Percentiles rank a stretch among this genome's conserved stretches.
phyloP scores from a whole-genome alignment of 1,140 invertebrate species.

The Scylla paramamosain region DNA sequence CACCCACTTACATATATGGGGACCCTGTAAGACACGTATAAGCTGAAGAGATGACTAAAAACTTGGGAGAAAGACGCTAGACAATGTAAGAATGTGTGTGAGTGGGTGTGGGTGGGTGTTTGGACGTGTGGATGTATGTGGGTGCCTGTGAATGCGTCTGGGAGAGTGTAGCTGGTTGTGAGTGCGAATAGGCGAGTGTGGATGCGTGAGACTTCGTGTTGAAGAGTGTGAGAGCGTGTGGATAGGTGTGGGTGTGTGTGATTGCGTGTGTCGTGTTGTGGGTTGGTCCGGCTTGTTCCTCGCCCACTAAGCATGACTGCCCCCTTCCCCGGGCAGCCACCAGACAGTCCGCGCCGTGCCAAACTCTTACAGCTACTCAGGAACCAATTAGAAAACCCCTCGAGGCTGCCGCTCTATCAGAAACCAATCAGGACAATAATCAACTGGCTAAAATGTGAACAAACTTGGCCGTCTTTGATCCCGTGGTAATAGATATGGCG shows the following conservation, averaged over 20 bases:
- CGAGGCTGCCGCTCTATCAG: conserved; percentile 26
- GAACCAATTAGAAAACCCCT: conserved; percentile 42
- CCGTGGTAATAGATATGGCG: conserved; percentile 10
- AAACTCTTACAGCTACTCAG: conserved; percentile 33
- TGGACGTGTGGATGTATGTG: background rate
- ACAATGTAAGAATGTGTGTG: background rate
- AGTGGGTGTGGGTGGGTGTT: background rate
- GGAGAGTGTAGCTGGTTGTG: conserved; percentile 27
- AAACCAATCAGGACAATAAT: conserved; percentile 53
- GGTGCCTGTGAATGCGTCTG: background rate
- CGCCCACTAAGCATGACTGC: too few species aligned
- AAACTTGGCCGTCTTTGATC: conserved; percentile 56
- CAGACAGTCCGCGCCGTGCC: too few species aligned
- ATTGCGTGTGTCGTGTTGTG: background rate
- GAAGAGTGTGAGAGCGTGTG: conserved; percentile 24
- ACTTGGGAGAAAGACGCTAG: too few species aligned
- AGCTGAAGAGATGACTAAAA: too few species aligned
- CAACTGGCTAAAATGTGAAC: conserved; percentile 55
- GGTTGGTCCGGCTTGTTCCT: too few species aligned
- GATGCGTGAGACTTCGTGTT: background rate
- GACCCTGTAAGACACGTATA: too few species aligned
- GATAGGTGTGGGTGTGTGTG: background rate
- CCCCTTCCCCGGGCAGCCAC: background rate
- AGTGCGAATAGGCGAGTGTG: background rate
- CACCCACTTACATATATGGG: too few species aligned